Conservation (phyloP, 2,797 vertebrate species). For the Bothrops alternatus region DNA sequence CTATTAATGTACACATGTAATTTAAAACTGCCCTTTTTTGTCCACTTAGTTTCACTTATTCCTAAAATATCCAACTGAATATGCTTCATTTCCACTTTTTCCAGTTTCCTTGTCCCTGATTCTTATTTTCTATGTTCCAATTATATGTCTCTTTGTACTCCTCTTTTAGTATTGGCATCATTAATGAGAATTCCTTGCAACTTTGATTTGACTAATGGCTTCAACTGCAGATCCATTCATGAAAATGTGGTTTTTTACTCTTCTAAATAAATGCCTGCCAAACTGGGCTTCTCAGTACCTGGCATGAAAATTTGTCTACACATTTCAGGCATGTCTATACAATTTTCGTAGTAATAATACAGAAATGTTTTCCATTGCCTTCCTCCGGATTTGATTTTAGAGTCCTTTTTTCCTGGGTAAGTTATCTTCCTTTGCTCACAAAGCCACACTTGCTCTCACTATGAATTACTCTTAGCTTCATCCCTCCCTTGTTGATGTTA, state of each 20-base stretch:
- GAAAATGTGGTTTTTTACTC: neutral
- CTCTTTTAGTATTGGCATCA: neutral
- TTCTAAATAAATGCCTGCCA: neutral
- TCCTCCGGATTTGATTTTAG: neutral
- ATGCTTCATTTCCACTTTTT: neutral
- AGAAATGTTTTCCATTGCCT: neutral
- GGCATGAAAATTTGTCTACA: neutral
- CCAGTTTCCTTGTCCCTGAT: neutral
- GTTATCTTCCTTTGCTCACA: neutral
- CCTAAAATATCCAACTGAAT: neutral
- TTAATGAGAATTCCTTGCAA: neutral
- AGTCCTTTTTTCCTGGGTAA: neutral
- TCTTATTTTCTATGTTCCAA: neutral
- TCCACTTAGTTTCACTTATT: neutral
- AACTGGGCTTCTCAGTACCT: neutral
- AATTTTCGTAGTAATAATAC: neutral
- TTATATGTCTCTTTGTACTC: neutral
- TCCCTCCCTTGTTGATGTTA: neutral
- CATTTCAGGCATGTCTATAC: neutral
- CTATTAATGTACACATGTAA: neutral
- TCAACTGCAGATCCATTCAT: neutral
- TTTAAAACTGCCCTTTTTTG: neutral
- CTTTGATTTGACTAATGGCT: neutral
- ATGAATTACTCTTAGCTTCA: neutral
- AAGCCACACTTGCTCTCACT: neutral